These are phyloP conservation scores for Psittacara wagleri DNA, from an alignment of 2,113 vertebrate genomes.

Conservation along the genomic window DNA sequence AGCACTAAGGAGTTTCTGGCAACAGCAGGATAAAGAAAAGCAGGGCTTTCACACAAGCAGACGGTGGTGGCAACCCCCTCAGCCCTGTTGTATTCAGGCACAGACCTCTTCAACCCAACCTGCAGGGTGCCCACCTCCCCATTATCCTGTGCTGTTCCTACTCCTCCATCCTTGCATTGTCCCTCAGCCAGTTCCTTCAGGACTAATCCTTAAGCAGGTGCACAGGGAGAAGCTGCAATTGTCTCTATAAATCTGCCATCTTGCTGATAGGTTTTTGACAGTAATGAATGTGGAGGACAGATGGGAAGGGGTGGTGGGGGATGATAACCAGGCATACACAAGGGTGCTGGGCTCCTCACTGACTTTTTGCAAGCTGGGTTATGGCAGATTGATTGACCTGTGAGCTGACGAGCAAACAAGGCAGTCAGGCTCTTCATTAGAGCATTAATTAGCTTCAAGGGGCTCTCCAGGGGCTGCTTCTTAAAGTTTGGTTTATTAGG, in stretches of 20 bases:
- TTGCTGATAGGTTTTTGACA: conserved; percentile 1
- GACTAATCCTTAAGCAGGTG: not conserved
- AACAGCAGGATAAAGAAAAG: not conserved
- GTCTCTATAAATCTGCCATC: conserved; percentile 8
- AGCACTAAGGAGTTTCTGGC: not conserved
- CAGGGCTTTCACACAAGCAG: not conserved
- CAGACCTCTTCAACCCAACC: not conserved
- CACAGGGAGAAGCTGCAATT: not conserved
- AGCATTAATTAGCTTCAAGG: conserved; percentile 37
- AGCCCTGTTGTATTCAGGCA: not conserved
- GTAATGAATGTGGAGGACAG: conserved; percentile 31
- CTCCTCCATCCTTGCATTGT: fast-evolving
- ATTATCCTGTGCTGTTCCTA: not conserved
- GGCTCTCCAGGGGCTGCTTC: not conserved
- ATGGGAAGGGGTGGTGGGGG: not conserved
- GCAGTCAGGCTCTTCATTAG: conserved; percentile 41
- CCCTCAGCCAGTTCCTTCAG: not conserved
- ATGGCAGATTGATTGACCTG: conserved; percentile 38
- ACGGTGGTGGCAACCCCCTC: not conserved
- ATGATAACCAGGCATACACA: not conserved
- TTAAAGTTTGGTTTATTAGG: conserved; percentile 23
- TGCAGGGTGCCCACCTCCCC: not conserved
- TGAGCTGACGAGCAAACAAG: not conserved
- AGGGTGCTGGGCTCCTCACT: not conserved
- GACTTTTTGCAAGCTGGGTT: not conserved